Evolutionary conservation across 2,113 vertebrate species (phyloP).

Genomic region (Pteruthius melanotis): DNA sequence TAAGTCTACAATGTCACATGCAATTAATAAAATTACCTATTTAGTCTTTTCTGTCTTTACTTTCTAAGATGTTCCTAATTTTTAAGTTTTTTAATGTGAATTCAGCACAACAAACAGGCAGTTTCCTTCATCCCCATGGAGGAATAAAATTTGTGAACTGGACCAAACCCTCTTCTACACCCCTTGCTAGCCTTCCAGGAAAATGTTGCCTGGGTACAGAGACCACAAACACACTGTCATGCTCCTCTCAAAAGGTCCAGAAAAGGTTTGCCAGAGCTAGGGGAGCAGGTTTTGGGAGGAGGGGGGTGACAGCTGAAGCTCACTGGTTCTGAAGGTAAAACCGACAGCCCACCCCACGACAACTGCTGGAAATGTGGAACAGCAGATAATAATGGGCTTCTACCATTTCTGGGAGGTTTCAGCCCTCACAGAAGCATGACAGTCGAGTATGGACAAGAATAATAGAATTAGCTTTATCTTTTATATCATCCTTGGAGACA

Average conservation of each 20-base stretch:
- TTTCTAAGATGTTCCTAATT: neutral
- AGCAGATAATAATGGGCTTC: neutral
- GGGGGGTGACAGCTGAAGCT: neutral
- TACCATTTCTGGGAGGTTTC: neutral
- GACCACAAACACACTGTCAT: neutral
- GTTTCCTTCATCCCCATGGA: neutral
- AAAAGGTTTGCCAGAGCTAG: neutral
- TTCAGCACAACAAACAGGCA: neutral
- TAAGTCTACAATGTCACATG: neutral
- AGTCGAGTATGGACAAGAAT: neutral
- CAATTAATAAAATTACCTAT: neutral
- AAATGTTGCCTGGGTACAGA: neutral
- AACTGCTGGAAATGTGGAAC: neutral
- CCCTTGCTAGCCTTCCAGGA: neutral
- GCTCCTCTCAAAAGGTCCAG: neutral
- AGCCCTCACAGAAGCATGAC: accelerated
- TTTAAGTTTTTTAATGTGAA: neutral
- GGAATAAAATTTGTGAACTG: neutral
- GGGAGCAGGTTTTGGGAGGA: neutral
- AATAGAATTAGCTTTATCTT: neutral
- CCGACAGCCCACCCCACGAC: neutral
- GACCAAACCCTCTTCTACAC: neutral
- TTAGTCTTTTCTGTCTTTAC: neutral
- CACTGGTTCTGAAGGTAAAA: neutral
- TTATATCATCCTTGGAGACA: neutral